Percentiles rank a stretch among this genome's conserved stretches.
Conservation (phyloP, 2,113 vertebrate genomes). For the Silurus glanis region DNA sequence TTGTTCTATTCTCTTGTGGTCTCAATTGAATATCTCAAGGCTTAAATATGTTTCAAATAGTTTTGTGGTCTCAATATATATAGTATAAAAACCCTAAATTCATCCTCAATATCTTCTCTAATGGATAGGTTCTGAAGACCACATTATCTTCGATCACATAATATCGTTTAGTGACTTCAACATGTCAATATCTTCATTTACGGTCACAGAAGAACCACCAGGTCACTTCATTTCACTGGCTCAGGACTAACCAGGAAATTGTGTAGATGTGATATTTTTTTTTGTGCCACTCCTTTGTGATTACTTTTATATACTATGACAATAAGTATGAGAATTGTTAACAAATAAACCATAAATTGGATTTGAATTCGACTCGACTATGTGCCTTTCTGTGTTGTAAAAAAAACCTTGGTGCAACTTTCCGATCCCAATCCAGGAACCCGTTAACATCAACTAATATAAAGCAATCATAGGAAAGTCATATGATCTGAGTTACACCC, state of each 20-base stretch:
- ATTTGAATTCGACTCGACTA: neutral
- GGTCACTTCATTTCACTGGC: neutral
- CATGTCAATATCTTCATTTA: neutral
- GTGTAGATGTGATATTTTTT: no score
- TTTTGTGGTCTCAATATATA: no score
- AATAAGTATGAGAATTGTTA: neutral
- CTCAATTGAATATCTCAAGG: no score
- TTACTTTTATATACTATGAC: neutral
- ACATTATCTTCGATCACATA: neutral
- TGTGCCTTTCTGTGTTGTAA: neutral
- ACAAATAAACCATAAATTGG: neutral
- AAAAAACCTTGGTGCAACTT: neutral
- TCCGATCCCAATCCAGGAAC: neutral
- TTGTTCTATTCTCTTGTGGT: no score
- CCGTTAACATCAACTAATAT: constrained; percentile 5
- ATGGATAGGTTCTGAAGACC: neutral
- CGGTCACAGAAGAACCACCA: neutral
- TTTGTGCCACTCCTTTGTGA: neutral
- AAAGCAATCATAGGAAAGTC: constrained; percentile 21
- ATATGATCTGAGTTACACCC: neutral
- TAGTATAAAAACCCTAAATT: no score
- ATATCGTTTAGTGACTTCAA: neutral
- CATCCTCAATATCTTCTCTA: no score
- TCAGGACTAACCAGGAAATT: neutral
- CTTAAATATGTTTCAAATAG: no score